Percentiles rank a stretch among this genome's conserved stretches.
These are phyloP conservation scores for Trachelus iudaicus DNA, from an alignment of 2,888 invertebrate species.

Conservation along the genomic window DNA sequence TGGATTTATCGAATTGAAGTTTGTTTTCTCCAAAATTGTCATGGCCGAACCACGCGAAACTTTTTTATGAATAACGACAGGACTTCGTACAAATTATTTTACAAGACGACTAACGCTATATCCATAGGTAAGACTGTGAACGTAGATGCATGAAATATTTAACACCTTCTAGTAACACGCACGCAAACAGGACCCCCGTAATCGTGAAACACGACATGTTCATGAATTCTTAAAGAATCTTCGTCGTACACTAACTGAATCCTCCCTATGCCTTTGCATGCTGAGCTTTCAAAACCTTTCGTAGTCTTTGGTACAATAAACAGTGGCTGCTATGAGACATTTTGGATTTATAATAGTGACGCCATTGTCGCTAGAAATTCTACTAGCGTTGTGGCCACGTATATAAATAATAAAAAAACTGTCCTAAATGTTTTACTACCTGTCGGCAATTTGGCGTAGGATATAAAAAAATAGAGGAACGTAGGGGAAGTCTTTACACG, in stretches of 20 bases:
- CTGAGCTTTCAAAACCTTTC: neutral
- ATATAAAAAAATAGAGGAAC: neutral
- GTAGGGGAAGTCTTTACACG: neutral
- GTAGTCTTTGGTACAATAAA: neutral
- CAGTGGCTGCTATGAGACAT: neutral
- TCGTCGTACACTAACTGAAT: neutral
- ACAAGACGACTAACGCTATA: neutral
- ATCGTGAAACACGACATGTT: conserved; percentile 10
- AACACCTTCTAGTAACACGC: conserved; percentile 14
- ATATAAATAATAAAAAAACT: neutral
- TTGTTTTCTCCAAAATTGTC: neutral
- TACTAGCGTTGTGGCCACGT: neutral
- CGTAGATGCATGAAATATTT: neutral
- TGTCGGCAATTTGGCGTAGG: neutral
- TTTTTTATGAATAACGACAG: neutral
- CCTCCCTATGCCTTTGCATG: neutral
- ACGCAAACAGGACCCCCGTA: conserved; percentile 1
- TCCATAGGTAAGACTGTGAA: neutral
- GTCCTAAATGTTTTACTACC: neutral
- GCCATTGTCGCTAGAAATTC: neutral
- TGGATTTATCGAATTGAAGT: neutral
- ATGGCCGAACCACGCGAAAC: neutral
- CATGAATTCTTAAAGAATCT: conserved; percentile 16
- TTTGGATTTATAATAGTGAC: neutral
- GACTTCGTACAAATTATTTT: neutral